These are phyloP conservation scores for Percina caprodes DNA, from an alignment of 2,113 vertebrate species.

Conservation along the genomic window DNA sequence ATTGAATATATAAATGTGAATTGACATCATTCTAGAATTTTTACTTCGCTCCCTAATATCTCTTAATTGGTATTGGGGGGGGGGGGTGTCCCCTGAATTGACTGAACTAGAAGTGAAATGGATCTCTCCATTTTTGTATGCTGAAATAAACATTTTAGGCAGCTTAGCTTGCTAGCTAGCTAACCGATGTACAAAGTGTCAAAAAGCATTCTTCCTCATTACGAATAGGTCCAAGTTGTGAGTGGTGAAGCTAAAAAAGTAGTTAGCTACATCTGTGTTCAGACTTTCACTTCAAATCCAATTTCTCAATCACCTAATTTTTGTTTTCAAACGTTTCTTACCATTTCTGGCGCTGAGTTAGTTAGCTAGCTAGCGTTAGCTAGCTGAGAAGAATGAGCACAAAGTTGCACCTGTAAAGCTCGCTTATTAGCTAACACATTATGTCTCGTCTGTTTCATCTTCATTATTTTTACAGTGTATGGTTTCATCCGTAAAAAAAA, in stretches of 20 bases:
- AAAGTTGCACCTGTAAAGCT: too few species aligned
- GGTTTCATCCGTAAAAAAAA: neutral
- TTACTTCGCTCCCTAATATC: neutral
- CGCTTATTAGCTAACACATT: too few species aligned
- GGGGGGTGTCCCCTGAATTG: too few species aligned
- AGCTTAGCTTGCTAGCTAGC: neutral
- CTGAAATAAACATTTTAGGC: slow-evolving; percentile 18
- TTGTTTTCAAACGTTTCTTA: neutral
- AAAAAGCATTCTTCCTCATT: slow-evolving; percentile 14
- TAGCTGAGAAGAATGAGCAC: too few species aligned
- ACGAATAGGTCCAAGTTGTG: slow-evolving; percentile 5
- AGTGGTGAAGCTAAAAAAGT: slow-evolving; percentile 22
- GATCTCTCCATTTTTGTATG: neutral
- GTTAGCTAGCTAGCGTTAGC: too few species aligned
- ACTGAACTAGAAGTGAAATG: slow-evolving; percentile 30
- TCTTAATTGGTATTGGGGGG: neutral
- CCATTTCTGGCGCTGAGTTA: too few species aligned
- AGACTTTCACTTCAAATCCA: neutral
- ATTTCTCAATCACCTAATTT: neutral
- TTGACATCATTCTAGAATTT: neutral
- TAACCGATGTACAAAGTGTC: slow-evolving; percentile 51
- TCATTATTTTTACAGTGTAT: too few species aligned
- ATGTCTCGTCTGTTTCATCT: too few species aligned
- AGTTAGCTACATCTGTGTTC: neutral
- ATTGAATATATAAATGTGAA: neutral